Evolutionary conservation across 2,113 vertebrate genomes (phyloP).

Genomic region (Steatornis caripensis): DNA sequence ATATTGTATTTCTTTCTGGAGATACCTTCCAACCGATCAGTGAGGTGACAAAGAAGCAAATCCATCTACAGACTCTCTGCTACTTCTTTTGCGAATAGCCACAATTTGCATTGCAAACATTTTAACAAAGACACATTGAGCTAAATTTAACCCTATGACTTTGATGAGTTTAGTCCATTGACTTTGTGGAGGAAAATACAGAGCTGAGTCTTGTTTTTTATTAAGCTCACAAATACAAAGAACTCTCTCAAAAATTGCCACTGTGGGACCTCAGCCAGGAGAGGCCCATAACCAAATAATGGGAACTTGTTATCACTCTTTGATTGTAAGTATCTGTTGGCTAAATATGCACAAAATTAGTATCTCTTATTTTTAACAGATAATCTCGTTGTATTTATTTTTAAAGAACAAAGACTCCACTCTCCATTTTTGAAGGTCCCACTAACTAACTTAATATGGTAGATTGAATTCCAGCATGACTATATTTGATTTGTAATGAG

Average conservation of each 20-base stretch:
- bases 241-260: conserved; percentile 5
- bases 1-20: background rate
- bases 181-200: conserved; percentile 13
- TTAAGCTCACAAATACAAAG: conserved; percentile 12
- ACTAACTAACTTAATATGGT: background rate
- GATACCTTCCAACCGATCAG: background rate
- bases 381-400: background rate
- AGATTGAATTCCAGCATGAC: background rate
- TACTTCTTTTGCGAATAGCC: background rate
- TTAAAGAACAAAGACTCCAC: background rate
- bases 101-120: background rate
- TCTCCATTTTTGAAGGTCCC: background rate
- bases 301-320: conserved; percentile 31
- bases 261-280: conserved; percentile 28
- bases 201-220: conserved; percentile 37
- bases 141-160: conserved; percentile 4
- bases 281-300: conserved; percentile 14
- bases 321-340: conserved; percentile 20
- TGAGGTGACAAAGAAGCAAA: conserved; percentile 8
- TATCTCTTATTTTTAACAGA: background rate
- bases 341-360: background rate
- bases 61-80: background rate
- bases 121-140: conserved; percentile 39
- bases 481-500: conserved; percentile 17
- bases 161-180: background rate